These are phyloP conservation scores for Apamea epomidion DNA, from an alignment of 2,888 invertebrate genomes.

Conservation along the genomic window DNA sequence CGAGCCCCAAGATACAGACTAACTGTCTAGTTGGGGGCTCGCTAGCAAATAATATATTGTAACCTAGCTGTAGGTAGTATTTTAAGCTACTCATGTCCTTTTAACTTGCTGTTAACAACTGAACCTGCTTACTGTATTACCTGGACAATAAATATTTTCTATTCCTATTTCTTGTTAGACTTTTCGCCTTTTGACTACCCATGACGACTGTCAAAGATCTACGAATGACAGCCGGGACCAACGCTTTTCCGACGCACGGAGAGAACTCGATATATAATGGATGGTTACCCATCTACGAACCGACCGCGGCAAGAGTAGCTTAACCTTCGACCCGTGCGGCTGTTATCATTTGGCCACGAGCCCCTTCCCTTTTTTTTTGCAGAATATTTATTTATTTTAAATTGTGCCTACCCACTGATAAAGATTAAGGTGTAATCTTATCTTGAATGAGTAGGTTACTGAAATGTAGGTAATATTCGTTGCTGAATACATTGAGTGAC, in stretches of 20 bases:
- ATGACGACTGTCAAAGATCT: background rate
- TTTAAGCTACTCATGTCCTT: too few relatives aligned
- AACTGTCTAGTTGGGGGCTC: too few relatives aligned
- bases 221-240: background rate
- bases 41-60: too few relatives aligned
- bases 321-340: background rate
- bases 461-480: conserved; percentile 29
- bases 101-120: too few relatives aligned
- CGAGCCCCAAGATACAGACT: too few relatives aligned
- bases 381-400: conserved; percentile 13
- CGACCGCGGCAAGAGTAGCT: too few relatives aligned
- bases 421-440: conserved; percentile 42
- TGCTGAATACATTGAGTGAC: conserved; percentile 35
- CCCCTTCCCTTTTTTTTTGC: background rate
- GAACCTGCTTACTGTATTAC: too few relatives aligned
- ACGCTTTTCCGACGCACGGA: background rate
- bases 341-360: background rate
- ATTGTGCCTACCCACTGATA: conserved; percentile 13
- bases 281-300: background rate
- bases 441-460: conserved; percentile 29
- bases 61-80: too few relatives aligned
- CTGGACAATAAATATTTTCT: too few relatives aligned
- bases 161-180: too few relatives aligned
- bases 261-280: background rate
- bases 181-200: background rate